Percentiles rank a stretch among this genome's conserved stretches.
Evolutionary conservation across 2,113 vertebrate species (phyloP).

Genomic region (Theristicus caerulescens): DNA sequence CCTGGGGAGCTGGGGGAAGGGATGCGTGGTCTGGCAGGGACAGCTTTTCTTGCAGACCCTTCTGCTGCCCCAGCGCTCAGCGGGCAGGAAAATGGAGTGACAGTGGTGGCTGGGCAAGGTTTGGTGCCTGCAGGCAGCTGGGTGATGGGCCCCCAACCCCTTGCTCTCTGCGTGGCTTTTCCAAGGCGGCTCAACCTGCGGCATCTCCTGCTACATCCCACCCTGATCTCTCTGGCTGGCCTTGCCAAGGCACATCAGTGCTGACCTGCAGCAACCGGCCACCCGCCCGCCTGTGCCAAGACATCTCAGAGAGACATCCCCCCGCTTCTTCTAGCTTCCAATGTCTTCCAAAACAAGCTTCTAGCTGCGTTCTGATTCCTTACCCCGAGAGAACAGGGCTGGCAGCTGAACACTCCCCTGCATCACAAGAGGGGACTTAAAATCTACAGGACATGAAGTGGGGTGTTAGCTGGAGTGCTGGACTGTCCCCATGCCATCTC

Average conservation of each 20-base stretch:
- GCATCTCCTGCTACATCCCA: slow-evolving; percentile 1
- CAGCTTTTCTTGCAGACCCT: background rate
- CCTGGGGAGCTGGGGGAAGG: slow-evolving; percentile 28
- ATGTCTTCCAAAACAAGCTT: background rate
- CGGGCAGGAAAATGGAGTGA: background rate
- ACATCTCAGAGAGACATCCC: background rate
- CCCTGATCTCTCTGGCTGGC: background rate
- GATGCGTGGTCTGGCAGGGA: background rate
- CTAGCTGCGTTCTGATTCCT: background rate
- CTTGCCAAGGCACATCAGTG: slow-evolving; percentile 36
- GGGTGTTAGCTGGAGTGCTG: too few relatives aligned
- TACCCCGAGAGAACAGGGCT: background rate
- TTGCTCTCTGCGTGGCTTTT: background rate
- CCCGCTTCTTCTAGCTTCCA: background rate
- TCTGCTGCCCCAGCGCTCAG: background rate
- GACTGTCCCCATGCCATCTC: background rate
- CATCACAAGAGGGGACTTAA: background rate
- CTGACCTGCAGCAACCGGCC: background rate
- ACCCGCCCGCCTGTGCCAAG: slow-evolving; percentile 2
- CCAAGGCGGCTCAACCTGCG: slow-evolving; percentile 17
- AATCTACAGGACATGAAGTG: background rate
- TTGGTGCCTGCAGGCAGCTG: slow-evolving; percentile 6
- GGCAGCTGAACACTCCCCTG: background rate
- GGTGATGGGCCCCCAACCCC: background rate
- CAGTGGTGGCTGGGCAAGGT: background rate